These are phyloP conservation scores for Platichthys stellatus DNA, from an alignment of 2,113 vertebrate genomes.

Conservation along the genomic window DNA sequence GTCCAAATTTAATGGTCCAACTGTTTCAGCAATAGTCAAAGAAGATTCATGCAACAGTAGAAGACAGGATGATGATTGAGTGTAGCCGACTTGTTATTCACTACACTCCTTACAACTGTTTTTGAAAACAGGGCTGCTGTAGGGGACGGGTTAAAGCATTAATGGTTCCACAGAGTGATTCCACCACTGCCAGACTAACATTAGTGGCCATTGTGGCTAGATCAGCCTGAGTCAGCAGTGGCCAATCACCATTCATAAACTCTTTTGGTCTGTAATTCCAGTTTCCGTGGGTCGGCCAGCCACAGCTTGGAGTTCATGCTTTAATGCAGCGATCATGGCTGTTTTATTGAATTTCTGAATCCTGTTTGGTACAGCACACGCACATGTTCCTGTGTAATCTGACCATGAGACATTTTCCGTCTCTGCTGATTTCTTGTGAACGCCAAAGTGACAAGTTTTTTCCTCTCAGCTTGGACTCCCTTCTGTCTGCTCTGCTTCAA, in stretches of 20 bases:
- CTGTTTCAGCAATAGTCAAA: background rate
- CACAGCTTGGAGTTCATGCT: constrained; percentile 82
- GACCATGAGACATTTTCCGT: constrained; percentile 79
- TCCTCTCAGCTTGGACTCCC: constrained; percentile 46
- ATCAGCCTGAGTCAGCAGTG: constrained; percentile 84
- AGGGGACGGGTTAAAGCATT: constrained; percentile 60
- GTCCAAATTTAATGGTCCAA: no score
- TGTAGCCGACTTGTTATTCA: background rate
- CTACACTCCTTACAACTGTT: background rate
- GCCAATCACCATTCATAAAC: constrained; percentile 79
- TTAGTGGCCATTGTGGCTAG: constrained; percentile 77
- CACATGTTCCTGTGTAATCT: constrained; percentile 68
- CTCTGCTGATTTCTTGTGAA: constrained; percentile 59
- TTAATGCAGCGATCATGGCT: constrained; percentile 46
- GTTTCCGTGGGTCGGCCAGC: constrained; percentile 48
- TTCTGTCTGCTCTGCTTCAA: constrained; percentile 46
- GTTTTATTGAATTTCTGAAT: constrained; percentile 48
- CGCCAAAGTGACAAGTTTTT: constrained; percentile 52
- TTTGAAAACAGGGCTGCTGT: constrained; percentile 7
- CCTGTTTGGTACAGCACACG: constrained; percentile 73
- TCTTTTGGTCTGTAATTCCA: constrained; percentile 77
- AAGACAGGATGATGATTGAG: background rate
- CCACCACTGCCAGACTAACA: constrained; percentile 57
- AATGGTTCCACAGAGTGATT: constrained; percentile 60
- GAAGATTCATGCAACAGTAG: background rate